phyloP scores from a whole-genome alignment of 2,888 invertebrate genomes.

The Hypolimnas misippus region DNA sequence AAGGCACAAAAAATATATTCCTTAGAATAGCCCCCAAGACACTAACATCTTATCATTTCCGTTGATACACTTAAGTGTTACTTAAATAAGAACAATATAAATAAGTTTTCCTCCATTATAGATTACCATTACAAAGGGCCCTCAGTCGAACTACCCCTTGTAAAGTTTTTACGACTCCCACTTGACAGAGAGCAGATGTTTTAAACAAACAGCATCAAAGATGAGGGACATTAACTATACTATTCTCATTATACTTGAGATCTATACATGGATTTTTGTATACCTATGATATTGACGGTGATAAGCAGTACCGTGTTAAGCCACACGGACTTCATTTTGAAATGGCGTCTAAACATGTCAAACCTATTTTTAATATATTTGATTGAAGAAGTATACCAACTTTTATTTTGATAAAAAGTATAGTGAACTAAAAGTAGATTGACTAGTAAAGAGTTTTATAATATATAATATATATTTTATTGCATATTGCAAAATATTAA shows the following conservation, averaged over 20 bases:
- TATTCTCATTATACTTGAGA: conserved; percentile 13
- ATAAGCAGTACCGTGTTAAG: no score
- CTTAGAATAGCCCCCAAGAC: not conserved
- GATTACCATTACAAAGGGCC: conserved; percentile 58
- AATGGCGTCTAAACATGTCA: no score
- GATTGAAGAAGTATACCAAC: no score
- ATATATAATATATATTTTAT: no score
- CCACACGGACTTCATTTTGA: no score
- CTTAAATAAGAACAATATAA: conserved; percentile 32
- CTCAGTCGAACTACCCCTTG: conserved; percentile 59
- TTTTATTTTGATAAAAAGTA: not conserved
- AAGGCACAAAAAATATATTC: not conserved
- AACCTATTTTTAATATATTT: no score
- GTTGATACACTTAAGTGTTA: conserved; percentile 20
- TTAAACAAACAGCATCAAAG: conserved; percentile 62
- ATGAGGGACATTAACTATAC: conserved; percentile 39
- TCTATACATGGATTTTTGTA: conserved; percentile 11
- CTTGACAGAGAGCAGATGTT: conserved; percentile 72
- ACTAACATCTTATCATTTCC: conserved; percentile 16
- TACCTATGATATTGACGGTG: no score
- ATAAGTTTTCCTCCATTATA: conserved; percentile 41
- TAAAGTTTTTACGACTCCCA: conserved; percentile 64
- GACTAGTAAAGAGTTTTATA: no score
- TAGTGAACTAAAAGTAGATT: no score
- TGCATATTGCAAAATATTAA: no score